Evolutionary conservation across 2,888 invertebrate genomes (phyloP), one percentile per base, ranked within the genome.

Genomic region (Drosophila neonasuta): DNA sequence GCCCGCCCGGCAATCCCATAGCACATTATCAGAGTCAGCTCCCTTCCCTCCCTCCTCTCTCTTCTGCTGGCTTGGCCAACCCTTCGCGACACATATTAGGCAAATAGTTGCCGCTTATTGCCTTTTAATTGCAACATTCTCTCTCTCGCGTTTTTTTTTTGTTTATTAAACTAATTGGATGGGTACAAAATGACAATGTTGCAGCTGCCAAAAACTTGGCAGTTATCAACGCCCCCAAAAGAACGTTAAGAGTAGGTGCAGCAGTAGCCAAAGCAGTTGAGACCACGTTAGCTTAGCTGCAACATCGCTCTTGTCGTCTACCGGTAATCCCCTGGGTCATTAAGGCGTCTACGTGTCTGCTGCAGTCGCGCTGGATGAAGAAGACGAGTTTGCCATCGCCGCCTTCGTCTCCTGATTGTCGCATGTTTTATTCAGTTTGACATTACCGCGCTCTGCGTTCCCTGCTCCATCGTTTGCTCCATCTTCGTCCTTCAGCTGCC

Each of bases 261-360:
- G 9, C 2, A 20, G n/a, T n/a, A 24, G 32, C 8, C 10, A 13
- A 20, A 44, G 46, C 9, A 6, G 24, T 24, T n/a, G 24, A 36
- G 13, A 15, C 24, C 13, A 32, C 29, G 41, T 15, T 39, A 20
- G 17, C 6, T 15, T 39, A 20, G 17, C 6, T 60, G 49, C 68
- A 68, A 34, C 60, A 46, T 10, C 52, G 32, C 30, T 13, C 39
- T 15, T 15, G 39, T 41, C 52, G 78, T 78, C 81, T 75, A 75
- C 75, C 60, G 79, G 81, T 80, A 80, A 73, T 79, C 79, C 81
- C 79, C 50, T 66, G 76, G 79, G 81, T 76, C 79, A 75, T 80
- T 79, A 79, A 79, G 79, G 73, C 79, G 79, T 79, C 79, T 80
- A 80, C 79, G 81, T 80, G 79, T 79, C 81, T 78, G 77, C 68